Evolutionary conservation across 2,888 invertebrate species (phyloP), one percentile per base, ranked within the genome.

Genomic region (Adineta ricciae): DNA sequence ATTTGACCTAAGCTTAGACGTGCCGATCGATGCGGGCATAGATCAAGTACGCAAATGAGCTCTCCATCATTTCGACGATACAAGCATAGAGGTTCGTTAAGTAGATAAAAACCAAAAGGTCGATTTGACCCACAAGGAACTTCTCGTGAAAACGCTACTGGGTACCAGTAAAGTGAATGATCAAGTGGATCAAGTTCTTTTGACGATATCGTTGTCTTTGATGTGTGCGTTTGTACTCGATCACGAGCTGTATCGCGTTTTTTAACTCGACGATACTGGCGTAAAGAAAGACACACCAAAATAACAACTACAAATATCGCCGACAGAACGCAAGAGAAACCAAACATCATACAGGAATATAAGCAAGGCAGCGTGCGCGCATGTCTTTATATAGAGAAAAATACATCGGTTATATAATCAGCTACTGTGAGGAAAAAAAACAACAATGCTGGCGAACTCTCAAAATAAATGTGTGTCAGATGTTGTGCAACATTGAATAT

Each of bases 121-220:
- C 38, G 73, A 24, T 24, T 1, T 21, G 36, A 38, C 7, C 24
- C n/a, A 41, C 1, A 24, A 9, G 21, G 1, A 19, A 73, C 9
- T 38, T 73, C 73, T 38, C 38, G 38, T 19, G 73, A 73, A 36
- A 73, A 73, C 24, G 73, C 73, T 21, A 73, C 73, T 5, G 73
- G 73, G 38, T 73, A 73, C 73, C 73, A 73, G 11, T 73, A 73
- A 8, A 73, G 38, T 73, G 73, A 38, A 73, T 73, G 73, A 73
- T 73, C 73, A 38, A 73, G 38, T 73, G 36, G 73, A 73, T 73
- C 73, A 8, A n/a, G 36, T 72, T 4, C 5, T n/a, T n/a, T n/a
- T n/a, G 2, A 64, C 3, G 56, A 27, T 64, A 16, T 14, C 32
- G 32, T 27, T 14, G 56, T 64, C 16, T 1, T 32, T 2, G 56